phyloP scores from a whole-genome alignment of 2,888 invertebrate species.

The Leucania comma region DNA sequence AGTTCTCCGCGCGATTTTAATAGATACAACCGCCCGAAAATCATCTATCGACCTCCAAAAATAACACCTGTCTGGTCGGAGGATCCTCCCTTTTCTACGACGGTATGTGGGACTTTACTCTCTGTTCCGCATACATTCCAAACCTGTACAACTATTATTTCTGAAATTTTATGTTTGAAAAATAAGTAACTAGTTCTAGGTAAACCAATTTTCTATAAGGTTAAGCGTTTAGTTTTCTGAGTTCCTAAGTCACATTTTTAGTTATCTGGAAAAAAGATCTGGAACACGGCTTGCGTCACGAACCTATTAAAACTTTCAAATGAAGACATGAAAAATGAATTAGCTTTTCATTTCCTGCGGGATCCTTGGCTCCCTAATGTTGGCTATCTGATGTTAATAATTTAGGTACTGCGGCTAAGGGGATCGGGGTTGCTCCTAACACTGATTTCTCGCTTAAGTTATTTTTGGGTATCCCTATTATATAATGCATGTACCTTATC shows the following conservation, averaged over 20 bases:
- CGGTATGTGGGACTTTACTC: too few relatives aligned
- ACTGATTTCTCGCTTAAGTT: constrained; percentile 48
- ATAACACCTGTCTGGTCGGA: too few relatives aligned
- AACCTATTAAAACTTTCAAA: constrained; percentile 80
- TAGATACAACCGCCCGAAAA: too few relatives aligned
- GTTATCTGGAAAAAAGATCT: constrained; percentile 64
- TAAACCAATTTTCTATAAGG: too few relatives aligned
- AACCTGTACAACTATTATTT: too few relatives aligned
- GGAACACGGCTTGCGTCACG: constrained; percentile 69
- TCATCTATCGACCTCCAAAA: too few relatives aligned
- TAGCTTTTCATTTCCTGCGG: constrained; percentile 71
- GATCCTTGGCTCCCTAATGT: constrained; percentile 51
- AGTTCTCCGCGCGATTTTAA: too few relatives aligned
- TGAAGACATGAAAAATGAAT: constrained; percentile 82
- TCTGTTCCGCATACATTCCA: too few relatives aligned
- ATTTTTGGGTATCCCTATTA: constrained; percentile 30
- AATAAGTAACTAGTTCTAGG: too few relatives aligned
- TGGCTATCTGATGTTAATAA: constrained; percentile 71
- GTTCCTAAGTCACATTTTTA: background rate
- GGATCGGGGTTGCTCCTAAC: constrained; percentile 41
- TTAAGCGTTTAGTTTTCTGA: background rate
- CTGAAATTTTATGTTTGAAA: too few relatives aligned
- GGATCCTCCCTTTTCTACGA: too few relatives aligned
- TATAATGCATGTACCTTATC: constrained; percentile 13
- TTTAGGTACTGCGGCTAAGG: constrained; percentile 57